Evolutionary conservation across 2,113 vertebrate species (phyloP), one percentile per base, ranked within the genome.

Genomic region (Lophura nycthemera): DNA sequence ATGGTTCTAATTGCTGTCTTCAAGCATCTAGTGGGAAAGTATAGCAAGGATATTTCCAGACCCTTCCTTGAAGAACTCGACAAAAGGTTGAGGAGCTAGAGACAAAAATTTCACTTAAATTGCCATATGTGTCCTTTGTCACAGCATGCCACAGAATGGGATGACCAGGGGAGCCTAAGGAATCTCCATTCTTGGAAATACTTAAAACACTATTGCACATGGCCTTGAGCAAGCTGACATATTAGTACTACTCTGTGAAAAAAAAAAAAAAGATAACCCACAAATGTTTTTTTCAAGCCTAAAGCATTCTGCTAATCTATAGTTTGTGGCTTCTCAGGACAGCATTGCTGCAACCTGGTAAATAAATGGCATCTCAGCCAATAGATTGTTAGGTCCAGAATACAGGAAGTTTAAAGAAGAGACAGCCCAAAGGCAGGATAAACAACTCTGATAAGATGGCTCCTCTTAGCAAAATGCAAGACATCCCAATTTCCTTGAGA

Each of bases 31-130:
- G 72, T 15, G 12, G 9, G 15, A 87, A 7, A 65, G 10, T 42
- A 54, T 1, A 71, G 1, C 1, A 3, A 45, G 1, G 5, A 29
- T 34, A 9, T 61, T 80, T 6, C 13, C 25, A 8, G 36, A 42
- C 18, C 59, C 36, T 86, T 77, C 45, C 40, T 8, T 59, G 45
- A 83, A 81, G 5, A 21, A 5, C 21, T 17, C 67, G 56, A 60
- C 2, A 38, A 65, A 80, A 66, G 15, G 12, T 42, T 56, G 70
- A 59, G 8, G 3, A 0, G 1, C 7, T 71, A 54, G 2, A 69
- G 9, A 34, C 2, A 59, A 50, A 85, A 66, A 6, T 30, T 80
- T 5, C n/a, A 76, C 61, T 25, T 27, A 21, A 36, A 32, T 78
- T 86, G 83, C 3, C 3, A 22, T 54, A 21, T 77, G 50, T 29